These are phyloP conservation scores for Panagrolaimus sp. DNA, from an alignment of 1,140 invertebrate genomes.

Conservation along the genomic window DNA sequence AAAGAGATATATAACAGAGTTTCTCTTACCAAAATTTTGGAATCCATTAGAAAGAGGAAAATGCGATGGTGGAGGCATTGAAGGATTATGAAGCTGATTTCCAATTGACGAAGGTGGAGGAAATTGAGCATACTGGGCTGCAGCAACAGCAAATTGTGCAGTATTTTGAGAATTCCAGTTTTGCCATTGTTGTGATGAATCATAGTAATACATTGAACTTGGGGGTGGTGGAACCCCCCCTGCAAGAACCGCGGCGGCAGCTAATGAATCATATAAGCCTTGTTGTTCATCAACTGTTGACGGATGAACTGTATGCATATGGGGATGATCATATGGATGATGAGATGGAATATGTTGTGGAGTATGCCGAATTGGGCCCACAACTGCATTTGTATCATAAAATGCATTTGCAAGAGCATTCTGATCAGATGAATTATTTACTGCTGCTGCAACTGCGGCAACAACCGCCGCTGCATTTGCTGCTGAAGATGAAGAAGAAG, in stretches of 20 bases:
- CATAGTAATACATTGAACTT: constrained; percentile 15
- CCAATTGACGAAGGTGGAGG: not conserved
- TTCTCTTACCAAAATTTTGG: constrained; percentile 7
- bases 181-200: constrained; percentile 10
- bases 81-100: not conserved
- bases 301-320: not conserved
- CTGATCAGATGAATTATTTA: not conserved
- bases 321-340: constrained; percentile 4
- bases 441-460: constrained; percentile 4
- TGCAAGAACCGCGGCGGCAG: constrained; percentile 1
- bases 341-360: not conserved
- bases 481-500: not conserved
- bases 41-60: constrained; percentile 17
- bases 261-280: constrained; percentile 11
- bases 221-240: not conserved
- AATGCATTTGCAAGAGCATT: not conserved
- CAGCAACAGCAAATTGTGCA: constrained; percentile 7
- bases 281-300: constrained; percentile 8
- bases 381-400: not conserved
- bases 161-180: constrained; percentile 6
- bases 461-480: constrained; percentile 6
- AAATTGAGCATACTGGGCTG: constrained; percentile 4
- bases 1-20: not conserved
- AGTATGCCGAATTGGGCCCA: not conserved
- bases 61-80: not conserved